Evolutionary conservation across 2,888 invertebrate species (phyloP), one percentile per base, ranked within the genome.

Genomic region (Rhamnusium bicolor): DNA sequence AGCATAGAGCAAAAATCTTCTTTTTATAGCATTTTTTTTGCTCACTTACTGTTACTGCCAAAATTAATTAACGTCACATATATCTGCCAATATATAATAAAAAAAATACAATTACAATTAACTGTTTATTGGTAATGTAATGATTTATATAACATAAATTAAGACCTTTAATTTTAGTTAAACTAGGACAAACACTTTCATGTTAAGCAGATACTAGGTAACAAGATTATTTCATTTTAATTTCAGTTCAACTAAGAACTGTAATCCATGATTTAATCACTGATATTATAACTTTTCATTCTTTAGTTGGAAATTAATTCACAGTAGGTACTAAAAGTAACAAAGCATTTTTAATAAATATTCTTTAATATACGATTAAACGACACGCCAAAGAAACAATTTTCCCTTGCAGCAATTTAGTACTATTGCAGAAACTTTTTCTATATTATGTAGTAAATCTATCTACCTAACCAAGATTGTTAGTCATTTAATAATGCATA

Each of bases 21-120:
- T 72, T 72, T 76, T 76, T 76, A 76, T 76, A 76, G 47, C 40
- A 10, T n/a, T 40, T 2, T 40, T 12, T 12, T 40, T 12, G 40
- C 12, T 1, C 10, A 40, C 3, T 12, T n/a, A 40, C 40, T 40
- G 40, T 40, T n/a, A 14, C 40, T 40, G 40, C 40, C 40, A 40
- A 40, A 40, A 40, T 40, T 40, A 40, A 40, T n/a, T 40, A 40
- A n/a, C 40, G n/a, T n/a, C n/a, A 24, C 24, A n/a, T 2, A n/a
- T 40, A 40, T 40, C n/a, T n/a, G n/a, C n/a, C 1, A 40, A 40
- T 40, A 2, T 40, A 4, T 2, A 40, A 12, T 1, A 32, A 10
- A 1, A 12, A 40, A n/a, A 40, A 40, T 40, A 6, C 24, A 24
- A 4, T 24, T 40, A 40, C 40, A 40, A n/a, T 40, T n/a, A 40